phyloP scores from a whole-genome alignment of 2,797 vertebrate species.

The Micropoecilia bifurca region DNA sequence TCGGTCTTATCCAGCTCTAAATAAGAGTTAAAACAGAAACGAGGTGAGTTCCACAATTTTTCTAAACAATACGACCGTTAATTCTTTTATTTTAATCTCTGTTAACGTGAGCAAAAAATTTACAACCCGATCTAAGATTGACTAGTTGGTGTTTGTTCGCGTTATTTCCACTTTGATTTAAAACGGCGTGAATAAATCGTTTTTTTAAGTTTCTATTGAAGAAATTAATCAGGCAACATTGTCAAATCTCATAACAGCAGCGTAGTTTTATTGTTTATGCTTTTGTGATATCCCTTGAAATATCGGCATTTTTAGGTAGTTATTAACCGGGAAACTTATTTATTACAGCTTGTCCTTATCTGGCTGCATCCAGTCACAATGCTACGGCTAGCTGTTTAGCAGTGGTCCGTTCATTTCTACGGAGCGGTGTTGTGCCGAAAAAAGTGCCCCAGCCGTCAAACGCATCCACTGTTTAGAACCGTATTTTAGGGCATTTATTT shows the following conservation, averaged over 20 bases:
- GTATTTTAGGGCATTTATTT: background rate
- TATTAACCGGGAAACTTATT: slow-evolving; percentile 81
- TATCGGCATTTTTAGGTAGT: slow-evolving; percentile 58
- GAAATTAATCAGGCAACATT: slow-evolving; percentile 82
- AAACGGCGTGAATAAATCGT: slow-evolving; percentile 81
- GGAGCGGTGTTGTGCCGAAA: slow-evolving; percentile 39
- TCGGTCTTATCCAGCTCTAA: slow-evolving; percentile 80
- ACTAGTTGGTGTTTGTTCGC: slow-evolving; percentile 42
- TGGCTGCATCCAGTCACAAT: slow-evolving; percentile 81
- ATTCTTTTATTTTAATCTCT: slow-evolving; percentile 38
- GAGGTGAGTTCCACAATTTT: slow-evolving; percentile 88
- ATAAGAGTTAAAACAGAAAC: slow-evolving; percentile 90
- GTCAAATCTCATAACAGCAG: slow-evolving; percentile 60
- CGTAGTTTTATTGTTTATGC: slow-evolving; percentile 40
- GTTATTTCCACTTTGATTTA: slow-evolving; percentile 71
- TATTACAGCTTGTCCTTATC: slow-evolving; percentile 84
- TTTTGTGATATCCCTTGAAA: slow-evolving; percentile 25
- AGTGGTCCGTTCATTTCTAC: slow-evolving; percentile 60
- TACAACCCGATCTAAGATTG: slow-evolving; percentile 47
- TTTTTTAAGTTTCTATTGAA: slow-evolving; percentile 84
- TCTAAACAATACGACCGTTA: slow-evolving; percentile 62
- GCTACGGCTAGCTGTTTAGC: slow-evolving; percentile 78
- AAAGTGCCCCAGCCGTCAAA: background rate
- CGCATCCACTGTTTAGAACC: background rate
- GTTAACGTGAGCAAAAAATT: slow-evolving; percentile 40